Base-by-base conservation (phyloP, 2,113 vertebrate species). In the Uria lomvia region DNA sequence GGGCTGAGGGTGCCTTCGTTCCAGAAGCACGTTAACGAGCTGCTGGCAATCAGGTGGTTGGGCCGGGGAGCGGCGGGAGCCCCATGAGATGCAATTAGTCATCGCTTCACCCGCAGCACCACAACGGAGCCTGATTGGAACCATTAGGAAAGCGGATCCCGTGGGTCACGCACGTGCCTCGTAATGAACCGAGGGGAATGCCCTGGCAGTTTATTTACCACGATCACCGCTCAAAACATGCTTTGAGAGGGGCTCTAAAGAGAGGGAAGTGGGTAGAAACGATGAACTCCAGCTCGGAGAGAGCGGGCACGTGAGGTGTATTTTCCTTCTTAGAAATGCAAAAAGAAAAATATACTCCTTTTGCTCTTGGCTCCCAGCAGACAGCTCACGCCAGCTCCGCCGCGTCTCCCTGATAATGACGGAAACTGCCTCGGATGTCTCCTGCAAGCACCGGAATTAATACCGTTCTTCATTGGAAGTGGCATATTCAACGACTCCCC, bases 321-420 rank as follows among this genome's bases (percentile, higher is more conserved):
- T 76, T 94, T 92, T 80, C 96, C 94, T 74, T 93, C 86, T 67
- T 62, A 27, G 68, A 63, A 95, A 50, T 52, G 50, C 21, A 42
- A 55, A 45, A 82, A 72, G 70, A 77, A 85, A 87, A 81, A 71
- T 74, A 36, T 10, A 7, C 70, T 90, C 30, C 16, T 22, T 42
- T 62, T 63, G 86, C 78, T 97, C 58, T 53, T n/a, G 96, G 97
- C 90, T 97, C 84, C 94, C 94, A 9, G 87, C 49, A 94, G 95
- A 58, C 83, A 62, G 68, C 87, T 72, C 77, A 21, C n/a, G 42
- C 88, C 86, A 62, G 83, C 79, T 47, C 96, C 2, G 15, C 55
- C 93, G 30, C 36, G 4, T 66, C 83, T 65, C 67, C 68, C 34
- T 52, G 67, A n/a, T 43, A 81, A 34, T 59, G 92, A 96, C 95